Percentiles rank a stretch among this genome's conserved stretches.
Conservation (phyloP, 2,797 vertebrate genomes). For the Chaenodraco wilsoni region DNA sequence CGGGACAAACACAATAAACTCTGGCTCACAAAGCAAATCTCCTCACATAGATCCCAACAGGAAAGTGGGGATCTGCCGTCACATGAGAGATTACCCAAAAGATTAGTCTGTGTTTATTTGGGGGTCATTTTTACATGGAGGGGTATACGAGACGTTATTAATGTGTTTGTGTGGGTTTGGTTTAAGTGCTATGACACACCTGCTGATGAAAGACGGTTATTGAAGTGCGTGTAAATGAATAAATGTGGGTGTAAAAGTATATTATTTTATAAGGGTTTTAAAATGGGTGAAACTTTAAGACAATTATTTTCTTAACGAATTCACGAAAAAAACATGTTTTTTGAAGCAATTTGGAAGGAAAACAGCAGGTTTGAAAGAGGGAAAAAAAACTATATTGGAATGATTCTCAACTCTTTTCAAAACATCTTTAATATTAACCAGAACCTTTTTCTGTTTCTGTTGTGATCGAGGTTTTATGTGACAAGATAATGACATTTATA, state of each 20-base stretch:
- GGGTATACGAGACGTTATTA: conserved; percentile 35
- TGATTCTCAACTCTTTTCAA: conserved; percentile 41
- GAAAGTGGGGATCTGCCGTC: conserved; percentile 47
- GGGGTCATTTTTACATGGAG: conserved; percentile 54
- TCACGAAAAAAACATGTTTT: background rate
- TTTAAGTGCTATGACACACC: conserved; percentile 63
- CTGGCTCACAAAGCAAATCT: conserved; percentile 33
- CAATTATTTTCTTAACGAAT: conserved; percentile 13
- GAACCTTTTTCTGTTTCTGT: conserved; percentile 42
- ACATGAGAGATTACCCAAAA: conserved; percentile 43
- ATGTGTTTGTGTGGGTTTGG: conserved; percentile 49
- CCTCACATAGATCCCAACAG: conserved; percentile 43
- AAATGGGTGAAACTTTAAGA: background rate
- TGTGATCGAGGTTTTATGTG: conserved; percentile 40
- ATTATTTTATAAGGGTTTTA: conserved; percentile 14
- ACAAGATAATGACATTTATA: conserved; percentile 19
- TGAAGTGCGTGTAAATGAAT: conserved; percentile 14
- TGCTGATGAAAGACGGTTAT: conserved; percentile 64
- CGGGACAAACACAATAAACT: conserved; percentile 79
- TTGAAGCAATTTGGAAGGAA: conserved; percentile 14
- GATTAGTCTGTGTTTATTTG: conserved; percentile 70
- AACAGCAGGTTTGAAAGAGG: conserved; percentile 6
- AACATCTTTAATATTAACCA: conserved; percentile 33
- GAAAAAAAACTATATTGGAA: background rate
- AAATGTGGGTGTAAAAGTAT: background rate